Evolutionary conservation across 2,113 vertebrate species (phyloP), one percentile per base, ranked within the genome.

Genomic region (Pagrus major): DNA sequence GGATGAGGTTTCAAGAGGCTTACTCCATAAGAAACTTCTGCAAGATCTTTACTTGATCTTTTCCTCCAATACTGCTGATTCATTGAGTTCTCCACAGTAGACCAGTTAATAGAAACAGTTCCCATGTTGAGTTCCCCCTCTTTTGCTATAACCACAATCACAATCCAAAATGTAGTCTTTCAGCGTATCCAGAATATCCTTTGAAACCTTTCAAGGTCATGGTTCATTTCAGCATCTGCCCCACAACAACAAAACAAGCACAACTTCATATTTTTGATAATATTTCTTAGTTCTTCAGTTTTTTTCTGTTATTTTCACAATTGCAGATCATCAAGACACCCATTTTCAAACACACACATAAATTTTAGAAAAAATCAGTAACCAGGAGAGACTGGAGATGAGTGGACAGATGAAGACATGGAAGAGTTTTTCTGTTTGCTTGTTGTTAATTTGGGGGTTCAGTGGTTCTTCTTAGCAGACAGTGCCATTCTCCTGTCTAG

Each of bases 401-500:
- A 82, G 44, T 33, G n/a, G 70, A 84, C 4, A 37, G 71, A 88
- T 85, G 74, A 76, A 67, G 25, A 68, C 59, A 60, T 84, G 76
- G 75, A 80, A 59, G 44, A 67, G 76, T 82, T 46, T 66, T 60
- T 55, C 33, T 76, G 42, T 63, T 31, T 16, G 37, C 72, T 79
- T 47, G 47, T 78, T 80, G 31, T 71, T n/a, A 9, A 31, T 83
- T 63, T 65, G 78, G 42, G 56, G 80, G 9, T 56, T 73, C 11
- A 37, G 66, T 66, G 7, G 65, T 49, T 68, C 68, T 69, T 69
- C 42, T 54, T 97, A 99, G 96, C 97, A 99, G 91, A 99, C 96
- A 47, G 97, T 99, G 94, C 97, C 97, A 9, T 99, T 99, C 93
- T 99, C 97, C 86, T 97, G 97, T 92, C 97, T 96, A 86, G 97